phyloP scores from a whole-genome alignment of 2,797 vertebrate genomes.

The Balearica regulorum region DNA sequence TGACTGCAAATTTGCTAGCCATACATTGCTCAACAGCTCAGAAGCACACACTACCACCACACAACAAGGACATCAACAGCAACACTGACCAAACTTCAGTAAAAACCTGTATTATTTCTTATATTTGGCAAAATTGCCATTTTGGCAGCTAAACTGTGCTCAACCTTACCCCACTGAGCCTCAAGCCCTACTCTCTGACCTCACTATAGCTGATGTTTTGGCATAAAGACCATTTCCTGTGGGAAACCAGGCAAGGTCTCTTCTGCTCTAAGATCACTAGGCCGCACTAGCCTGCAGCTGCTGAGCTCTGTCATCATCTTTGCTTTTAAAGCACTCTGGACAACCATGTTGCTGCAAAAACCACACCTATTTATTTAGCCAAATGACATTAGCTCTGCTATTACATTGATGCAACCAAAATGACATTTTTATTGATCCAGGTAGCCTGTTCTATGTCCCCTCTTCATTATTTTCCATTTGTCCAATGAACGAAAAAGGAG shows the following conservation, averaged over 20 bases:
- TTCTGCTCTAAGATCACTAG: background rate
- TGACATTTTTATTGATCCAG: slow-evolving; percentile 26
- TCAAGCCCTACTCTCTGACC: background rate
- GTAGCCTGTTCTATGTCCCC: background rate
- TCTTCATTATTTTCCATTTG: slow-evolving; percentile 47
- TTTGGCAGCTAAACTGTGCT: background rate
- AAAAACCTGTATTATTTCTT: background rate
- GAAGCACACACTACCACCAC: background rate
- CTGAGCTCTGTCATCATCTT: background rate
- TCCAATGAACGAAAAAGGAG: slow-evolving; percentile 10
- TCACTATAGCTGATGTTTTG: background rate
- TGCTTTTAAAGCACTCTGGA: background rate
- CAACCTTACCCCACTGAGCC: background rate
- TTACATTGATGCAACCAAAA: background rate
- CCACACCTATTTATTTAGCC: slow-evolving; percentile 16
- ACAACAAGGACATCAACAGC: background rate
- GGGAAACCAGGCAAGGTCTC: background rate
- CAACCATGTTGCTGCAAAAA: background rate
- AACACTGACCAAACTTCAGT: background rate
- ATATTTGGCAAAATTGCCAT: background rate
- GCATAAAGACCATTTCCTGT: background rate
- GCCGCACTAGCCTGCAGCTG: background rate
- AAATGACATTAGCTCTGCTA: background rate
- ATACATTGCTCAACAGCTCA: background rate
- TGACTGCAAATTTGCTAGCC: background rate